Conservation (phyloP, 2,888 invertebrate species). For the Cerceris rybyensis region DNA sequence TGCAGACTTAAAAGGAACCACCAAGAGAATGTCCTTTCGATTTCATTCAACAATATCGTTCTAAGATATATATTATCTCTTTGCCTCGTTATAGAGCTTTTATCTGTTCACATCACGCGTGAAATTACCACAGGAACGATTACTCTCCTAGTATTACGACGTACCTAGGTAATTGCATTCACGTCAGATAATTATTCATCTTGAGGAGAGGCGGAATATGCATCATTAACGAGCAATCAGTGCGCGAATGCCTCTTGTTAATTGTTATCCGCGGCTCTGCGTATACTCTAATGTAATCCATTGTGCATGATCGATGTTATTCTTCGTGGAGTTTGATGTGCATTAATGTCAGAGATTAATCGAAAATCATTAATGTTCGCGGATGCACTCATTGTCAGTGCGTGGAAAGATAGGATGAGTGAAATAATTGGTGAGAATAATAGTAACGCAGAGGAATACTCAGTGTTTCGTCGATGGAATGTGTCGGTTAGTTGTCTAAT, state of each 20-base stretch:
- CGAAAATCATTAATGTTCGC: too few species aligned
- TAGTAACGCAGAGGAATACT: too few species aligned
- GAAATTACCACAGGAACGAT: not conserved
- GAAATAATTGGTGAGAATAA: not conserved
- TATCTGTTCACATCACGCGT: not conserved
- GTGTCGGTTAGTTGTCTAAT: too few species aligned
- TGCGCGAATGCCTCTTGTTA: not conserved
- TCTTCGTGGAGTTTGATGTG: not conserved
- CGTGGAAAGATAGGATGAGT: too few species aligned
- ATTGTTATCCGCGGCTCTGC: not conserved
- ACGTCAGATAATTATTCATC: slow-evolving; percentile 25
- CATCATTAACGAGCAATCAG: slow-evolving; percentile 16
- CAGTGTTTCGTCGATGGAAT: too few species aligned
- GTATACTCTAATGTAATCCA: not conserved
- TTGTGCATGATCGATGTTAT: not conserved
- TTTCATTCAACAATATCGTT: too few species aligned
- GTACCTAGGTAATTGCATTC: not conserved
- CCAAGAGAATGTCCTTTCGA: too few species aligned
- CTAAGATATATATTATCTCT: too few species aligned
- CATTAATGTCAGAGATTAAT: too few species aligned
- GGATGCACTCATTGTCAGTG: too few species aligned
- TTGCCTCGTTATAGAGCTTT: not conserved
- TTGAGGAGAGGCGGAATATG: slow-evolving; percentile 27
- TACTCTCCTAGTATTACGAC: not conserved
- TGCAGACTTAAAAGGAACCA: too few species aligned